These are phyloP conservation scores for Chaetodon trifasciatus DNA, from an alignment of 2,797 vertebrate genomes.

Conservation along the genomic window DNA sequence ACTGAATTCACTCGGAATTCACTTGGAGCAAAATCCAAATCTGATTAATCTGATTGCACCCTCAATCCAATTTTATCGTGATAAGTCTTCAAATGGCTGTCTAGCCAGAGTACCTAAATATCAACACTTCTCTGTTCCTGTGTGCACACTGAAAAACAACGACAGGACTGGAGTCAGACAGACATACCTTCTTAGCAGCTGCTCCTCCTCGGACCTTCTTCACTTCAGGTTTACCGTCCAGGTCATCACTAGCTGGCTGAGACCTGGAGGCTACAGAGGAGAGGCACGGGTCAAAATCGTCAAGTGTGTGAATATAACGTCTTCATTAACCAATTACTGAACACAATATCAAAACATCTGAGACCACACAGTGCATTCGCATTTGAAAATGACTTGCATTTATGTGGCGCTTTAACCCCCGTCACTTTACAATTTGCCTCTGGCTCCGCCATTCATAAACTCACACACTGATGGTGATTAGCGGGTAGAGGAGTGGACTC, in stretches of 20 bases:
- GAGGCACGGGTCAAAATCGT: not conserved
- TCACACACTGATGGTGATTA: too few species aligned
- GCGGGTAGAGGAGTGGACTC: too few species aligned
- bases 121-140: not conserved
- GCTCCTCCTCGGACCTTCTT: conserved; percentile 90
- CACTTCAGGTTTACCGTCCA: conserved; percentile 90
- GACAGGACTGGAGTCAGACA: not conserved
- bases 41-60: not conserved
- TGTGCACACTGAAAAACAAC: not conserved
- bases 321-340: too few species aligned
- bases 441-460: not conserved
- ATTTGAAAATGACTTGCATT: not conserved
- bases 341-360: not conserved
- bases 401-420: not conserved
- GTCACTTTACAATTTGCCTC: not conserved
- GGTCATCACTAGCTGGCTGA: conserved; percentile 84
- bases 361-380: not conserved
- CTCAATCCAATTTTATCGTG: not conserved
- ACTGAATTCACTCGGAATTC: too few species aligned
- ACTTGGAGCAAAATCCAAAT: not conserved
- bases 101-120: not conserved
- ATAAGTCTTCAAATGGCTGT: too few species aligned
- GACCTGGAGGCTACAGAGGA: conserved; percentile 73
- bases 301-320: not conserved
- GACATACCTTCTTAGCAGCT: conserved; percentile 92